Base-by-base conservation (phyloP, 2,888 invertebrate genomes). In the Globia sparganii region DNA sequence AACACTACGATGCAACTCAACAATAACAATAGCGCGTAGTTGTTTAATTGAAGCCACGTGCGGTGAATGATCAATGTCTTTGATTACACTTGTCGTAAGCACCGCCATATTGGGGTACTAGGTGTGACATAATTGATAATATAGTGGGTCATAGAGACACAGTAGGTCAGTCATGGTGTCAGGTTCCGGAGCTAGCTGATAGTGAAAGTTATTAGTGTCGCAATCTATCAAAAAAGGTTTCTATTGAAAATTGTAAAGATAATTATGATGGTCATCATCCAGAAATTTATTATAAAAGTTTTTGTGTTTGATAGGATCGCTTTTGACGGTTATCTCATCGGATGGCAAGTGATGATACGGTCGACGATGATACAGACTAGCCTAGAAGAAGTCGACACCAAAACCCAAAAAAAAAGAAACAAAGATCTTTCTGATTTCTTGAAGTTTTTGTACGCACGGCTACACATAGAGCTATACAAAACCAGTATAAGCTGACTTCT, bases 1-100 rank as follows among this genome's bases (percentile, higher is more conserved):
- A 56, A n/a, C 40, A 74, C 49, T 70, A 75, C 73, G 72, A 66
- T 67, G 65, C 58, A 37, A 67, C 34, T 25, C 40, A 56, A 83
- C 80, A 84, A 76, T 72, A 78, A 82, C 76, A 87, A 74, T 75
- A 71, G 56, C 49, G 37, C 68, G 73, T 74, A 67, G 67, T 69
- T 72, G 81, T 86, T 86, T 86, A 86, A 86, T 86, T 86, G 75
- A 59, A 21, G 66, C 79, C 86, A 87, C 86, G 86, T 75, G 88
- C 69, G 25, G 13, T 65, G 86, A 78, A 78, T 87, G 28, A 75
- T 72, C 58, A 75, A 75, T 64, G 61, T 61, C 28, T 84, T 43
- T 75, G 61, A 65, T 64, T 66, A 79, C 69, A 80, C 66, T n/a
- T 75, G 75, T 72, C 64, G 87, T 84, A 84, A 87, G 46, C 43